These are phyloP conservation scores for Datnioides undecimradiatus DNA, from an alignment of 2,113 vertebrate species.

Conservation along the genomic window DNA sequence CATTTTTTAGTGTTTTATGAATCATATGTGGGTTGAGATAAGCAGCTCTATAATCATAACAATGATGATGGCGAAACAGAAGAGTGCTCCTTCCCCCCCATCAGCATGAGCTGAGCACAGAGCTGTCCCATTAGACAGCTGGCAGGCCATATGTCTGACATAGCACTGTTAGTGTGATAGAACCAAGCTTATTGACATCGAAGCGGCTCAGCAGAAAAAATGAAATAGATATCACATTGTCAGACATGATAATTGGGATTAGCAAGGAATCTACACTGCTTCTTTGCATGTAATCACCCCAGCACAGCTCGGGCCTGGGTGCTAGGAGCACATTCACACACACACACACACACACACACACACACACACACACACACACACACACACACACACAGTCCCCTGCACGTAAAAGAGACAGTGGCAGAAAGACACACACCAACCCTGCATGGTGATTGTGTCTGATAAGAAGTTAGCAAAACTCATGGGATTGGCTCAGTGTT, in stretches of 20 bases:
- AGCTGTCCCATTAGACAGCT: conserved; percentile 69
- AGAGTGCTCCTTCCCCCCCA: conserved; percentile 27
- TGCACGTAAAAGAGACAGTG: conserved; percentile 9
- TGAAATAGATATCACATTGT: conserved; percentile 54
- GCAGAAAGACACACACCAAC: conserved; percentile 15
- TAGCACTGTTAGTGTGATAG: conserved; percentile 48
- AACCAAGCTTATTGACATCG: conserved; percentile 59
- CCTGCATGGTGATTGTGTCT: conserved; percentile 4
- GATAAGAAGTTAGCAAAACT: conserved; percentile 51
- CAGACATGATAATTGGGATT: conserved; percentile 52
- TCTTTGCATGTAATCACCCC: conserved; percentile 31
- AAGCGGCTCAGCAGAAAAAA: conserved; percentile 58
- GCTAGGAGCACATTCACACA: not conserved
- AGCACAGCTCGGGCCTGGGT: conserved; percentile 3
- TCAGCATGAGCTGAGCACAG: conserved; percentile 51
- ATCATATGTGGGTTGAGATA: conserved; percentile 67
- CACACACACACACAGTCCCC: not conserved
- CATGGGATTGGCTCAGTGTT: conserved; percentile 25
- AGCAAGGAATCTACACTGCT: conserved; percentile 29
- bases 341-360: not conserved
- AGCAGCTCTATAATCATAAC: conserved; percentile 69
- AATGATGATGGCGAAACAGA: conserved; percentile 55
- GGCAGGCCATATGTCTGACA: conserved; percentile 68
- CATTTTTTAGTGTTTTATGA: conserved; percentile 68
- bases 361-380: not conserved